Percentiles rank a stretch among this genome's conserved stretches.
These are phyloP conservation scores for Achatina immaculata DNA, from an alignment of 1,140 invertebrate species.

Conservation along the genomic window DNA sequence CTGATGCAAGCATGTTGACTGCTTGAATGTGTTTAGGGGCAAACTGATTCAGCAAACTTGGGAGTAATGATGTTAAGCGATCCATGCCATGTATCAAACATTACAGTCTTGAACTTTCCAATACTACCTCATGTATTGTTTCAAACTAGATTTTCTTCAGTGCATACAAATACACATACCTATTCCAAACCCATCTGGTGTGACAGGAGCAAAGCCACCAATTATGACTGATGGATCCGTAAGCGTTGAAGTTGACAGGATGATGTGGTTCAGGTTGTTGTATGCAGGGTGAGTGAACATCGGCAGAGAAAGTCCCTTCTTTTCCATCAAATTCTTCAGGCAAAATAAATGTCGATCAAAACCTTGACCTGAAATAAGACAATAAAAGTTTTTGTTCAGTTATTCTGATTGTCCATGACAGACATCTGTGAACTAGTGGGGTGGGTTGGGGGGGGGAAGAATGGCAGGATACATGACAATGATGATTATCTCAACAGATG, in stretches of 20 bases:
- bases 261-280: slow-evolving; percentile 86
- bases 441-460: neutral
- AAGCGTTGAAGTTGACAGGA: slow-evolving; percentile 95
- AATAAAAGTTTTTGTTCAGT: too few relatives aligned
- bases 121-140: too few relatives aligned
- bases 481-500: neutral
- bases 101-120: too few relatives aligned
- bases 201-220: slow-evolving; percentile 95
- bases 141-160: too few relatives aligned
- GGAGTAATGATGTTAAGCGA: too few relatives aligned
- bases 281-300: slow-evolving; percentile 88
- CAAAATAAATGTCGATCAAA: slow-evolving; percentile 97
- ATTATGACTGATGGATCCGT: slow-evolving; percentile 87
- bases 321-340: slow-evolving; percentile 78
- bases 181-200: slow-evolving; percentile 90
- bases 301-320: slow-evolving; percentile 74
- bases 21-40: too few relatives aligned
- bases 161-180: slow-evolving; percentile 80
- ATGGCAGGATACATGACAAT: too few relatives aligned
- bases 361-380: slow-evolving; percentile 80
- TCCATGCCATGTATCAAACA: too few relatives aligned
- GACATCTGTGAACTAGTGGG: neutral
- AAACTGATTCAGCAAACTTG: too few relatives aligned
- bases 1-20: too few relatives aligned
- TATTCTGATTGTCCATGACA: neutral